Conservation (phyloP, 2,113 vertebrate species). For the Apteryx owenii region DNA sequence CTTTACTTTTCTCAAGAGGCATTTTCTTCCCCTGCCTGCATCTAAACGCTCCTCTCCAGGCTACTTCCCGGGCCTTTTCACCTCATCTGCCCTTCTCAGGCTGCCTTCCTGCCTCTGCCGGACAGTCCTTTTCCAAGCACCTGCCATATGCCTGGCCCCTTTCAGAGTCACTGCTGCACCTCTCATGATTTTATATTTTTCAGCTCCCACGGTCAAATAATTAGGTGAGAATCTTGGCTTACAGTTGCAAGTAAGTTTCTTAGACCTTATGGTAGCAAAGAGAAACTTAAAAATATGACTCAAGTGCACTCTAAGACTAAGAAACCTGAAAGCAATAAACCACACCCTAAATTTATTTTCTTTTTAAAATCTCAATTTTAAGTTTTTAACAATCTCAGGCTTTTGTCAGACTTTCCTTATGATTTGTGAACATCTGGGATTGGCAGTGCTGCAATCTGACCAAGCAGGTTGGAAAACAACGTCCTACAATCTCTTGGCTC, state of each 20-base stretch:
- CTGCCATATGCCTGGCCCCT: conserved; percentile 22
- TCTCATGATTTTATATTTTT: conserved; percentile 49
- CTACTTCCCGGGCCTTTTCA: neutral
- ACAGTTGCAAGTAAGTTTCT: conserved; percentile 51
- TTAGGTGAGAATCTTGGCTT: conserved; percentile 66
- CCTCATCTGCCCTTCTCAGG: neutral
- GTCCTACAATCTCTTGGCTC: neutral
- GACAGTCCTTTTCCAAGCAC: neutral
- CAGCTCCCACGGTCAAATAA: conserved; percentile 57
- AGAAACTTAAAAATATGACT: conserved; percentile 51
- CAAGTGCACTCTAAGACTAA: conserved; percentile 60
- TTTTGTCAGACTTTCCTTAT: neutral
- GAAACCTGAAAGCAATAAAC: conserved; percentile 60
- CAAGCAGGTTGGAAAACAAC: conserved; percentile 20
- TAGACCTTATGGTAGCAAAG: conserved; percentile 54
- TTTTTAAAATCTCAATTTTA: conserved; percentile 3
- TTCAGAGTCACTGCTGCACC: neutral
- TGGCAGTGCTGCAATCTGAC: neutral
- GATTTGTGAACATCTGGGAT: conserved; percentile 40
- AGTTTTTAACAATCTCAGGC: conserved; percentile 13
- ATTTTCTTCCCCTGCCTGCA: neutral
- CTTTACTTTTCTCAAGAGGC: fast-evolving
- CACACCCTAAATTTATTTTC: conserved; percentile 36
- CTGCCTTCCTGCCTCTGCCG: neutral
- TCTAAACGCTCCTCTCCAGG: neutral